Conservation (phyloP, 2,113 vertebrate species). For the Trematomus loennbergii region DNA sequence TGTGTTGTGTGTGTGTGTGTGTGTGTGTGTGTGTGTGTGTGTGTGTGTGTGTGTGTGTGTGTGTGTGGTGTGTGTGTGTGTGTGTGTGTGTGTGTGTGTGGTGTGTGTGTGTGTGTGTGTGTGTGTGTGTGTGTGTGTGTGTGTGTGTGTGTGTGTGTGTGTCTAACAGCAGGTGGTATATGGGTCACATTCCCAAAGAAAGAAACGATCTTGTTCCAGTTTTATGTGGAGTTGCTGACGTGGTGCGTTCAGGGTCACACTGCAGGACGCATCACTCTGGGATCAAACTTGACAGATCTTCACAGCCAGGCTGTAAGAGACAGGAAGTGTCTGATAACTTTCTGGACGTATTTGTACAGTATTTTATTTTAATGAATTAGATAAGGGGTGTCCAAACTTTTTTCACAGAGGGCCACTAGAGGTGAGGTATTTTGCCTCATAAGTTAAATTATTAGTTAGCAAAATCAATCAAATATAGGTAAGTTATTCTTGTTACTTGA, state of each 20-base stretch:
- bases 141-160: conserved; percentile 9
- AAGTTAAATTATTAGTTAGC: no score
- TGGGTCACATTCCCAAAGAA: conserved; percentile 21
- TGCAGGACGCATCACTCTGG: neutral
- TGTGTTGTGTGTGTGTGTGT: conserved; percentile 2
- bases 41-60: conserved; percentile 15
- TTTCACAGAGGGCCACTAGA: no score
- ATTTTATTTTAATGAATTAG: no score
- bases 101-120: neutral
- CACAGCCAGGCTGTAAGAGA: neutral
- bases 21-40: neutral
- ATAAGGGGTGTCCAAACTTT: no score
- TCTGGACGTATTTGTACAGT: neutral
- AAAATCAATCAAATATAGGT: no score
- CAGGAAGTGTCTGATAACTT: neutral
- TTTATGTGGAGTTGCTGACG: neutral
- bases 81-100: conserved; percentile 25
- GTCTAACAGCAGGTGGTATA: neutral
- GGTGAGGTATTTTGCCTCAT: no score
- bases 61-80: conserved; percentile 5
- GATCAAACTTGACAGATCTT: neutral
- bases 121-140: conserved; percentile 2
- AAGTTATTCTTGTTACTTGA: no score
- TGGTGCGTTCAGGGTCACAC: conserved; percentile 26
- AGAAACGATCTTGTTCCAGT: neutral